phyloP scores from a whole-genome alignment of 2,113 vertebrate species.

The Petrocephalus zakoni region DNA sequence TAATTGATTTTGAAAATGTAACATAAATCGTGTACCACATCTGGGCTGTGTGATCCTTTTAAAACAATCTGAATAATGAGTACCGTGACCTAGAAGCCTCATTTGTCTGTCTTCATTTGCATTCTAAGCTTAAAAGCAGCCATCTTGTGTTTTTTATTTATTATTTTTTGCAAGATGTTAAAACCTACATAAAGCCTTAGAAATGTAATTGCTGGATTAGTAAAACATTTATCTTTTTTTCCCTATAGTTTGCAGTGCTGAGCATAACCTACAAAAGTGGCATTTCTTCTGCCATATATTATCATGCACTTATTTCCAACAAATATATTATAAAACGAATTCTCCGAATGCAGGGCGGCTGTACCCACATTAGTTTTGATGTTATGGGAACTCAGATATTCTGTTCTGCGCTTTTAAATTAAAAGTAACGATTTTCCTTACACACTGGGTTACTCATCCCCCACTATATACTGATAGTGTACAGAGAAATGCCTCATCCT shows the following conservation, averaged over 20 bases:
- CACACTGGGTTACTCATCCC: neutral
- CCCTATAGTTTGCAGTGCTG: neutral
- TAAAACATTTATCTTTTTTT: neutral
- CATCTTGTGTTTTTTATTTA: neutral
- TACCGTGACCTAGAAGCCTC: neutral
- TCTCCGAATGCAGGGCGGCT: neutral
- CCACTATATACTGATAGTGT: neutral
- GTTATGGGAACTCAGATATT: neutral
- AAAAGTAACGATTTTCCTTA: neutral
- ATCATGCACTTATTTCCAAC: neutral
- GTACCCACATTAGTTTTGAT: neutral
- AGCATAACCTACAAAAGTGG: neutral
- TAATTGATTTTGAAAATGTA: slow-evolving; percentile 4
- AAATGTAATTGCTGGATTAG: neutral
- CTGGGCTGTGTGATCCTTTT: neutral
- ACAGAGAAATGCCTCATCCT: neutral
- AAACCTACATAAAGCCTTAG: neutral
- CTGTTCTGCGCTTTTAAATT: neutral
- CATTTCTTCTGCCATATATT: neutral
- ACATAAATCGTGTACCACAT: neutral
- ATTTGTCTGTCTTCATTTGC: neutral
- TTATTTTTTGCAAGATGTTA: neutral
- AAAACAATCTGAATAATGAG: neutral
- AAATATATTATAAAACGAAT: neutral
- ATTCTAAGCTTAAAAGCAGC: neutral